Percentiles rank a stretch among this genome's conserved stretches.
These are phyloP conservation scores for Numenius arquata DNA, from an alignment of 2,113 vertebrate species.

Conservation along the genomic window DNA sequence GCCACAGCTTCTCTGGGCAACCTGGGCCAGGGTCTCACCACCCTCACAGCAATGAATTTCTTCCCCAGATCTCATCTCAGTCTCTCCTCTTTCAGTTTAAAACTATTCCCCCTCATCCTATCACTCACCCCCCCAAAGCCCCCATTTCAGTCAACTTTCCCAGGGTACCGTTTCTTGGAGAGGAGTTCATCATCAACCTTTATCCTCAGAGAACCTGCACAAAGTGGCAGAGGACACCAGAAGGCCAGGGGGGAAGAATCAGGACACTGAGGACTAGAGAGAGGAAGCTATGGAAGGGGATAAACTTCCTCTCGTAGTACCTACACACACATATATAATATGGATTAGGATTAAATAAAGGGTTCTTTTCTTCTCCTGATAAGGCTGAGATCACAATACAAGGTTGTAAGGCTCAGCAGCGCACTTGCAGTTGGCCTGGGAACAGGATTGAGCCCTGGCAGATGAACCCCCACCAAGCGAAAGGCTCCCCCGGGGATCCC, in stretches of 20 bases:
- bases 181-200: background rate
- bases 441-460: background rate
- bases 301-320: background rate
- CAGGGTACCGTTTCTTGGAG: background rate
- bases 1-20: too few species aligned
- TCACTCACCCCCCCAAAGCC: background rate
- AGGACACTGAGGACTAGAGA: background rate
- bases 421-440: accelerated
- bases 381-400: accelerated
- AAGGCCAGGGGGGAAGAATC: background rate
- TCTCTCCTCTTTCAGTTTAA: background rate
- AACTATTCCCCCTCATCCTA: too few species aligned
- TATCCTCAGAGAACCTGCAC: background rate
- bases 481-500: background rate
- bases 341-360: background rate
- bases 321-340: background rate
- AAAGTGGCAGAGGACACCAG: background rate
- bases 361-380: background rate
- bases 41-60: background rate
- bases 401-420: background rate
- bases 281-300: background rate
- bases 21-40: too few species aligned
- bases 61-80: background rate
- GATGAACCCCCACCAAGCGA: accelerated
- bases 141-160: background rate